Base-by-base conservation (phyloP, 2,888 invertebrate genomes). In the Laothoe populi region DNA sequence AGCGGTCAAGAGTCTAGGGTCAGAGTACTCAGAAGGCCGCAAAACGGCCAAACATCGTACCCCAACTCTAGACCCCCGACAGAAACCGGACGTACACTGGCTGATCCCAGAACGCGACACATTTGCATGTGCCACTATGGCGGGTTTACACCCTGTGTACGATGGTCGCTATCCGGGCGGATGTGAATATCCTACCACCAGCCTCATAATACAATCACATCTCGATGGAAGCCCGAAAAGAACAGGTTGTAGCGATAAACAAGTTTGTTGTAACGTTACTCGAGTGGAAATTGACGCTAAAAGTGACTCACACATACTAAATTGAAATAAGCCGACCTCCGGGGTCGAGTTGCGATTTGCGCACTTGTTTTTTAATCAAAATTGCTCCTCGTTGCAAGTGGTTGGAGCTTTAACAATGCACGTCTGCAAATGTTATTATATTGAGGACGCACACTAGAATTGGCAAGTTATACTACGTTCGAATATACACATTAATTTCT, bases 281-380 rank as follows among this genome's bases (percentile, higher is more conserved):
- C 65, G 66, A 68, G 66, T 67, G 64, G 63, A 70, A 74, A 68
- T 67, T 70, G 73, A 71, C 71, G 68, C 71, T 68, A 70, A 62
- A 64, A 61, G 67, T 87, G 87, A 86, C 68, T 86, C 87, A 87
- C 68, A 67, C 62, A 65, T 64, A 69, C 74, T 79, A 83, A 89
- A 83, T 86, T 84, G 81, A 65, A 70, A 79, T 78, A 75, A 82
- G 67, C 66, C 72, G 80, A 83, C 87, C 87, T 82, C 82, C 77
- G 83, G 84, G 87, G 84, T 85, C 86, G 76, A 65, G 69, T 73
- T 70, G 71, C 77, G 77, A 80, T 81, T 80, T 80, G 71, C 71
- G 72, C 75, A 70, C 69, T 57, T 58, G 40, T 64, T 70, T 72
- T 65, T 67, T 66, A 63, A 74, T 70, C 65, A 71, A 74, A 75